Evolutionary conservation across 2,888 invertebrate genomes (phyloP), one percentile per base, ranked within the genome.

Genomic region (Galeruca laticollis): DNA sequence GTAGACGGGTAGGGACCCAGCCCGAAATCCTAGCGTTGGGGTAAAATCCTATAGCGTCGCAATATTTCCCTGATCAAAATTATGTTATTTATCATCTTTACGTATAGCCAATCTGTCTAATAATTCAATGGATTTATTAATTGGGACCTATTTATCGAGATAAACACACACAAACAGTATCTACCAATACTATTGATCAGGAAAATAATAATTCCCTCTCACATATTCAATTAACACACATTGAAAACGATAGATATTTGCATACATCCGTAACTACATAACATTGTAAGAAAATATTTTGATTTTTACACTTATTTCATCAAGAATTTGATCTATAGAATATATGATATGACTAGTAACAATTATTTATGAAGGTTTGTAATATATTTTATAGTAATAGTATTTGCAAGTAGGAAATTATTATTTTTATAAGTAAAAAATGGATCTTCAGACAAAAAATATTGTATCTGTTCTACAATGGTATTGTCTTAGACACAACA

Each of bases 261-360:
- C 43, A 18, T 33, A 43, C 11, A 20, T 10, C 11, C 20, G 1
- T 43, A 15, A 15, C 47, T 47, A 26, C 26, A 65, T 35, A 20
- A 65, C 57, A 65, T 11, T 43, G 56, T 64, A 56, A 56, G 43
- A 64, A 64, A 64, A 64, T 64, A 64, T 64, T 64, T 56, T 40
- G 13, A 31, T 31, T 61, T 20, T 26, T 63, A 31, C 6, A 54
- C n/a, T 15, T 40, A 35, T 63, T 52, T 54, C 15, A 40, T 56
- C 2, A 18, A 49, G 43, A 56, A 57, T 20, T 37, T 26, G 33
- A 11, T 26, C 56, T 20, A 64, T 64, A 64, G 43, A 64, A 64
- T 64, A 64, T 64, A 64, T 64, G 64, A 57, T 35, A 57, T 15
- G 43, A 40, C 11, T 64, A 15, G 20, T 43, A 57, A 64, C 64